Evolutionary conservation across 2,113 vertebrate genomes (phyloP).

Genomic region (Apaloderma vittatum): DNA sequence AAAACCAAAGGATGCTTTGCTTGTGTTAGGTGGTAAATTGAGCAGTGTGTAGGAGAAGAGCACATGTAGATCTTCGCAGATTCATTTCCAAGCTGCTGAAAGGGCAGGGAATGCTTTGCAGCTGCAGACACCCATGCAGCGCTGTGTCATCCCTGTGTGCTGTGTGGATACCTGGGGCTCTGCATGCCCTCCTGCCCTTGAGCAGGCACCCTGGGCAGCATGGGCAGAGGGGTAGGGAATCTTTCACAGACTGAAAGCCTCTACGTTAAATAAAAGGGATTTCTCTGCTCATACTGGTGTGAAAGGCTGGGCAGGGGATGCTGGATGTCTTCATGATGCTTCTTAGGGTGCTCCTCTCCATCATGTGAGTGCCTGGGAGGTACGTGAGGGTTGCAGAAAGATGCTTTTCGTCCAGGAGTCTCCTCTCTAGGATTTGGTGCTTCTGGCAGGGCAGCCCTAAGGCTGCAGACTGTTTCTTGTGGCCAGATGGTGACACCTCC

Average conservation of each 20-base stretch:
- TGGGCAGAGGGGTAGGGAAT: not conserved
- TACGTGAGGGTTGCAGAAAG: fast-evolving
- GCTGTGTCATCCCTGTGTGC: not conserved
- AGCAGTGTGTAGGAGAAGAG: not conserved
- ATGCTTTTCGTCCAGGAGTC: not conserved
- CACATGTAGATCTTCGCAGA: not conserved
- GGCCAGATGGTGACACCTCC: not conserved
- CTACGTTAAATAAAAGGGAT: not conserved
- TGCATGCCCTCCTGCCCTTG: not conserved
- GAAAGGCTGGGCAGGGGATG: not conserved
- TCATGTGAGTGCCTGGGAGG: not conserved
- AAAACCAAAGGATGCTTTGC: not conserved
- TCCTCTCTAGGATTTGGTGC: not conserved
- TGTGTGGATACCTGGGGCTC: not conserved
- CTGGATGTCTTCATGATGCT: not conserved
- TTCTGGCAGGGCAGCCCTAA: not conserved
- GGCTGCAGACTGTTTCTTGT: not conserved
- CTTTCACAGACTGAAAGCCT: not conserved
- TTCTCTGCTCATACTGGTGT: not conserved
- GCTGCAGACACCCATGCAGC: fast-evolving
- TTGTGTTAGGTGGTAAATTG: not conserved
- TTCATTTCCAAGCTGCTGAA: not conserved
- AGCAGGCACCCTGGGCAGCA: not conserved
- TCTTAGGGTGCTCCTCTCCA: not conserved
- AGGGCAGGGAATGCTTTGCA: not conserved